Percentiles rank a stretch among this genome's conserved stretches.
phyloP scores from a whole-genome alignment of 37 sponge, comb jelly and placozoan genomes.

The Beroe forskalii region DNA sequence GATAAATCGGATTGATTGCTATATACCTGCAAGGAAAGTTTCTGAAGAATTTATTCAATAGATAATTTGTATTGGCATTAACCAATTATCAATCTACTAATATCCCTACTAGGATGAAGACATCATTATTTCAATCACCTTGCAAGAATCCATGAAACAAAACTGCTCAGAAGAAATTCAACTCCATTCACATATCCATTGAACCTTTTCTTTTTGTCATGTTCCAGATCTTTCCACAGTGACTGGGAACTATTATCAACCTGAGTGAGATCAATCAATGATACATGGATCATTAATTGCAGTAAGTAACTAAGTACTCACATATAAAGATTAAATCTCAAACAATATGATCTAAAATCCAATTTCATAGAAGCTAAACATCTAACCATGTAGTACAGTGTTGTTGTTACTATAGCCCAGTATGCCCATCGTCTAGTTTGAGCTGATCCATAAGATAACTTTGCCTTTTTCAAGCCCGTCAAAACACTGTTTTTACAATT shows the following conservation, averaged over 20 bases:
- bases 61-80: not conserved
- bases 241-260: conserved; percentile 52
- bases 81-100: no score
- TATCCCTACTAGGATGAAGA: no score
- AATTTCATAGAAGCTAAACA: no score
- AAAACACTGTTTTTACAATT: not conserved
- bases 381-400: conserved; percentile 52
- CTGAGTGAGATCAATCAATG: no score
- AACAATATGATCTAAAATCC: no score
- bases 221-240: conserved; percentile 44
- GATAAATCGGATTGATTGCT: not conserved
- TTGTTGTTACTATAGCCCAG: conserved; percentile 12
- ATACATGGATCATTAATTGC: no score
- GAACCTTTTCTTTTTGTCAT: not conserved
- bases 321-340: no score
- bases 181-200: conserved; percentile 64
- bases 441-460: not conserved
- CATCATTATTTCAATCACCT: no score
- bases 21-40: no score
- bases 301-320: no score
- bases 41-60: no score
- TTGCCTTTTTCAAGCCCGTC: not conserved
- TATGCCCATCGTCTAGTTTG: conserved; percentile 55
- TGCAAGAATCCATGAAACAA: conserved; percentile 16
- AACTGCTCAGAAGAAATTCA: not conserved